Conservation (phyloP, 2,113 vertebrate genomes). For the Sus scrofa region DNA sequence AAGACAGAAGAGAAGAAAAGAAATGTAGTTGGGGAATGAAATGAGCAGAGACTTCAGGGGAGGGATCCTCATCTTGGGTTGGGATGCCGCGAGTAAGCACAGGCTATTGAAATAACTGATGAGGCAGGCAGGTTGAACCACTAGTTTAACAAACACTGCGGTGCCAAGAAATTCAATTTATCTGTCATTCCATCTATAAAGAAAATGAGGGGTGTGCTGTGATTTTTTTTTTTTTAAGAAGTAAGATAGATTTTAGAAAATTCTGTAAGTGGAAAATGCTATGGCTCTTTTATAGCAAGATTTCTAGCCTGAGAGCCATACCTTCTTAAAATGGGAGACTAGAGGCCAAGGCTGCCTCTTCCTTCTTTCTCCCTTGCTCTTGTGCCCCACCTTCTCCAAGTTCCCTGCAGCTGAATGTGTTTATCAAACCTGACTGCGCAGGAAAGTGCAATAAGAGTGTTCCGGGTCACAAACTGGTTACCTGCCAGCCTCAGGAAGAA, state of each 20-base stretch:
- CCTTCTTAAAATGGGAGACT: not conserved
- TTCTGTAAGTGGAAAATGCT: not conserved
- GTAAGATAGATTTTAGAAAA: not conserved
- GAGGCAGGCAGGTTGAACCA: not conserved
- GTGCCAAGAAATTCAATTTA: not conserved
- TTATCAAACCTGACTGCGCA: constrained; percentile 64
- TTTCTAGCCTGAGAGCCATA: not conserved
- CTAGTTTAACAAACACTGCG: not conserved
- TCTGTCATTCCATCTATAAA: not conserved
- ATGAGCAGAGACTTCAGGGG: too few relatives aligned
- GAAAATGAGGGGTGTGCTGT: not conserved
- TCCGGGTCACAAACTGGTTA: constrained; percentile 72
- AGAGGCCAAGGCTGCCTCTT: not conserved
- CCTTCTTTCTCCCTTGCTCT: not conserved
- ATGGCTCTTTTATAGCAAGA: not conserved
- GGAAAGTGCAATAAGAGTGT: constrained; percentile 44
- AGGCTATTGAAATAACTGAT: not conserved
- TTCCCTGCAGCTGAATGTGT: constrained; percentile 30
- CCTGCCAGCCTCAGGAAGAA: constrained; percentile 43
- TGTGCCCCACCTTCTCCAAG: not conserved
- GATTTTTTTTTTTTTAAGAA: not conserved
- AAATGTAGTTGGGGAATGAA: not conserved
- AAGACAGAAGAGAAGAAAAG: not conserved
- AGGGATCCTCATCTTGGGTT: too few relatives aligned
- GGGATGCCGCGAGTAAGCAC: not conserved